Evolutionary conservation across 1,140 invertebrate genomes (phyloP), one percentile per base, ranked within the genome.

Genomic region (Cephus cinctus): DNA sequence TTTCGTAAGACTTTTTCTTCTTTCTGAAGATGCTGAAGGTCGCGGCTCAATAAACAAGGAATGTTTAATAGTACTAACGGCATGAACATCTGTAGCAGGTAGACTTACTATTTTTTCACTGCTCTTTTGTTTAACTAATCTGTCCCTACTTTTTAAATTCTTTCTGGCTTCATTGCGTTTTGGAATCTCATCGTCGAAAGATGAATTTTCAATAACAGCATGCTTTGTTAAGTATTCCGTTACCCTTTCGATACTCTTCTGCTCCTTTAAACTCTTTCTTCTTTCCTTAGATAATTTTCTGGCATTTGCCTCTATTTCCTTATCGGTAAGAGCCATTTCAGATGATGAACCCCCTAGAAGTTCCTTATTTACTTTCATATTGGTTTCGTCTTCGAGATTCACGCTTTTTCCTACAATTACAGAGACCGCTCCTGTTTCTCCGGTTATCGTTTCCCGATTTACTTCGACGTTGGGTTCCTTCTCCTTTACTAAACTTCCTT

Each of bases 221-320:
- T 63, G 60, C 31, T 52, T 62, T 9, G 47, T 47, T 15, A 63
- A 35, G 39, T 50, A 62, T 46, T 63, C 59, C 5, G 48, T 62
- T 23, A 62, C 59, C 15, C 59, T 55, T 6, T 62, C 59, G 22
- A 62, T 62, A n/a, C 59, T 63, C 25, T 58, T 53, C 5, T 63
- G 56, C 16, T 63, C 60, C 12, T 49, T 62, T 9, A 58, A 15
- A 8, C 50, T 53, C 27, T 58, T 63, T 16, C 60, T 45, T 20
- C 58, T 43, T n/a, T 59, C 60, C 6, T 46, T 52, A 16, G 55
- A 12, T 5, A 35, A 12, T 36, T 36, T 14, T 18, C 6, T 6
- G 14, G 11, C 14, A 15, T 18, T 18, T 3, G 11, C 14, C 9
- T 8, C 8, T 9, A 8, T 30, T 30, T 12, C 27, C 8, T 8